Conservation (phyloP, 1,140 invertebrate species). For the Microvelia longipes region DNA sequence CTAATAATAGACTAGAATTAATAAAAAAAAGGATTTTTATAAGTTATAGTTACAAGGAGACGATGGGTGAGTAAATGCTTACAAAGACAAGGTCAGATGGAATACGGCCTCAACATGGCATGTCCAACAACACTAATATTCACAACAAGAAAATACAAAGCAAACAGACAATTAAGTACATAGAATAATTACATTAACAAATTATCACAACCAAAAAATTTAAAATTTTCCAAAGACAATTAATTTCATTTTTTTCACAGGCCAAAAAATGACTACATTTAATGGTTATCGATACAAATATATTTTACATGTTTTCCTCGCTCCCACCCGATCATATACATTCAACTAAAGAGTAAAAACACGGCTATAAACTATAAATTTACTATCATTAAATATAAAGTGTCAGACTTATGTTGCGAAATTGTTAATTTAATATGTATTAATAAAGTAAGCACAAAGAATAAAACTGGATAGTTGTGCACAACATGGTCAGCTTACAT, state of each 20-base stretch:
- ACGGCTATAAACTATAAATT: neutral
- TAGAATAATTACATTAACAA: slow-evolving; percentile 9
- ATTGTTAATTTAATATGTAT: neutral
- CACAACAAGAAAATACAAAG: slow-evolving; percentile 14
- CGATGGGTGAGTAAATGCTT: too few species aligned
- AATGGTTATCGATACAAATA: neutral
- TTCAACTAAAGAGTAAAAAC: neutral
- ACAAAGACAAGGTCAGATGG: too few species aligned
- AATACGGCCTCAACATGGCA: slow-evolving; percentile 11
- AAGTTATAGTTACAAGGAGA: too few species aligned
- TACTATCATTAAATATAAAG: neutral
- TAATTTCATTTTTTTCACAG: neutral
- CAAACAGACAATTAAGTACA: slow-evolving; percentile 17
- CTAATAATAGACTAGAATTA: too few species aligned
- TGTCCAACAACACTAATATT: slow-evolving; percentile 13
- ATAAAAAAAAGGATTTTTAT: too few species aligned
- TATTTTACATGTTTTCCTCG: too few species aligned
- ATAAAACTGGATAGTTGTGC: too few species aligned
- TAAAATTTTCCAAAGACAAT: neutral
- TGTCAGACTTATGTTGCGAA: neutral
- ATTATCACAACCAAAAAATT: slow-evolving; percentile 13
- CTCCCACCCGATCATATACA: too few species aligned
- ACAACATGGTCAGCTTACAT: neutral
- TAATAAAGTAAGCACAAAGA: neutral
- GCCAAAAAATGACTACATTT: neutral